These are phyloP conservation scores for Turritopsis rubra DNA, from an alignment of 30 jellyfish, hydroid and myxozoan genomes.

Conservation along the genomic window DNA sequence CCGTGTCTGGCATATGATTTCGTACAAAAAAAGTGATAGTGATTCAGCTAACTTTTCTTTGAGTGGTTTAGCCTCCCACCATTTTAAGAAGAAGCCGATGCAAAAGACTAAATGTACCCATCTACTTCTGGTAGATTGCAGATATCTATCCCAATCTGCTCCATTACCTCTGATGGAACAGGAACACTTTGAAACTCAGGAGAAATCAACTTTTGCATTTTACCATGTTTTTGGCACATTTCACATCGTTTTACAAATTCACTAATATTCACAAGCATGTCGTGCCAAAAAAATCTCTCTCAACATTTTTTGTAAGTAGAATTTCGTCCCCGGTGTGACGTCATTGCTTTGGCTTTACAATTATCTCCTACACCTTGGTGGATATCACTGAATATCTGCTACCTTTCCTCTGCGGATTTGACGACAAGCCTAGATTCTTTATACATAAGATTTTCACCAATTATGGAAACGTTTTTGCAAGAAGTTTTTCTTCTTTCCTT, in stretches of 20 bases:
- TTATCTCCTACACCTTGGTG: slow-evolving; percentile 11
- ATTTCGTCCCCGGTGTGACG: slow-evolving; percentile 8
- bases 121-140: not conserved
- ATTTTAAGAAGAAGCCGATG: not conserved
- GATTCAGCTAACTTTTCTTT: not conserved
- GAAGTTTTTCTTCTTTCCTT: slow-evolving; percentile 24
- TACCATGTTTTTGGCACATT: not conserved
- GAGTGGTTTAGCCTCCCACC: not conserved
- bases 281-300: slow-evolving; percentile 13
- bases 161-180: not conserved
- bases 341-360: slow-evolving; percentile 15
- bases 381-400: slow-evolving; percentile 4
- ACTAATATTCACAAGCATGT: not conserved
- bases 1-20: not conserved
- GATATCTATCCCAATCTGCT: not conserved
- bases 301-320: slow-evolving; percentile 4
- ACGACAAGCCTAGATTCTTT: slow-evolving; percentile 4
- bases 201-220: not conserved
- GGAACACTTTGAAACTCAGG: not conserved
- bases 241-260: slow-evolving; percentile 22
- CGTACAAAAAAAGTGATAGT: too few species aligned
- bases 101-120: not conserved
- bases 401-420: slow-evolving; percentile 1
- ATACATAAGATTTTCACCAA: slow-evolving; percentile 15
- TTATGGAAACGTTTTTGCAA: not conserved